phyloP scores from a whole-genome alignment of 2,888 invertebrate species.

The Pterobdella sp. region DNA sequence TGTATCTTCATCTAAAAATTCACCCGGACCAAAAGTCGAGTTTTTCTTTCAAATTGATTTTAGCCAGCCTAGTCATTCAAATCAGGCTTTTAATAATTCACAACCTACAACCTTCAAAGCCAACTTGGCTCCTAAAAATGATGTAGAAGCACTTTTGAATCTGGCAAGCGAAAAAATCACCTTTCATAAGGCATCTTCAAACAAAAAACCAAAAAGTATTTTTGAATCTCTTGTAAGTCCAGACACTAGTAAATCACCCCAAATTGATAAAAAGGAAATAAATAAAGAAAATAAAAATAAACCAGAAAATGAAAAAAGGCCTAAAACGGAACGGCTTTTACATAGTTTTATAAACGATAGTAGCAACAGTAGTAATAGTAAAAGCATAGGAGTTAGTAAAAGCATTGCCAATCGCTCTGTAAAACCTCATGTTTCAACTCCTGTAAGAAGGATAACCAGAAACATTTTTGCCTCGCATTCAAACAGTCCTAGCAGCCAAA shows the following conservation, averaged over 20 bases:
- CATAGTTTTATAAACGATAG: background rate
- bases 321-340: background rate
- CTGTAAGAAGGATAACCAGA: conserved; percentile 1
- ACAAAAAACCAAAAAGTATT: background rate
- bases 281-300: background rate
- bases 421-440: background rate
- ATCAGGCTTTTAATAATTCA: no score
- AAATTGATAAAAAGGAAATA: background rate
- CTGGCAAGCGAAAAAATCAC: background rate
- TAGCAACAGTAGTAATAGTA: background rate
- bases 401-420: background rate
- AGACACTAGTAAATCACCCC: background rate
- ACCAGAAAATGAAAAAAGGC: background rate
- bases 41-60: no score
- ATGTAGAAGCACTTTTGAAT: background rate
- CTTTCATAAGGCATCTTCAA: background rate
- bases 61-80: no score
- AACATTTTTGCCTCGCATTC: conserved; percentile 3
- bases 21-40: no score
- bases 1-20: no score
- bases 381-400: background rate
- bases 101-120: no score
- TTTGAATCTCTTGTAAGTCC: background rate
- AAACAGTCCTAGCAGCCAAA: background rate
- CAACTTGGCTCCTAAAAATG: background rate